Evolutionary conservation across 2,888 invertebrate genomes (phyloP), one percentile per base, ranked within the genome.

Genomic region (Zonitis immaculata): DNA sequence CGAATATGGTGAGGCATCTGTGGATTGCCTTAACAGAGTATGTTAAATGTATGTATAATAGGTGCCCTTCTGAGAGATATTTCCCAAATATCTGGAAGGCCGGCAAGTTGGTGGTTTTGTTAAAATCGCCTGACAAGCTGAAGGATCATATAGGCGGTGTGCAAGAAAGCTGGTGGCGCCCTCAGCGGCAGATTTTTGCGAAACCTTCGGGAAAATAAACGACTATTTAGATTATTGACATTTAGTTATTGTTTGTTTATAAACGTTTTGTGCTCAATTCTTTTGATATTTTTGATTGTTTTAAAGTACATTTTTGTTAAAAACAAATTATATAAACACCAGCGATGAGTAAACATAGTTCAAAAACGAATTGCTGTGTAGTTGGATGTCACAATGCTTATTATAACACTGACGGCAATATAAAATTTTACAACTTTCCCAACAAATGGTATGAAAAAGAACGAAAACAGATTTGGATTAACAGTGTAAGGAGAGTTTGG

Each of bases 71-170:
- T 7, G 28, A 39, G 12, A 22, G 43, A 1, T 6, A 18, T 5
- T 52, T 52, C 18, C 44, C 52, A 0, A 25, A 18, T 6, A 1
- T 1, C 9, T 50, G 54, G 54, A 39, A 50, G 44, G 9, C n/a
- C 6, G 47, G 12, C 4, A 39, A 39, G 9, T 20, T 47, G 3
- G 32, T 47, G 6, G 30, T 47, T 8, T 20, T 51, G 3, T 39
- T 46, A n/a, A 42, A 51, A 12, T 25, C 42, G 2, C 3, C 11
- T n/a, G 46, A 51, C 14, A 44, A n/a, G n/a, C n/a, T n/a, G n/a
- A n/a, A n/a, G 26, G 26, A 26, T 26, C 7, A 7, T 26, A 26
- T 26, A 26, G 26, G 26, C 26, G 26, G 26, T 26, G 26, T 26
- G 26, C 26, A 26, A 7, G 26, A 26, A 26, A 8, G 26, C 26